Evolutionary conservation across 1,140 invertebrate species (phyloP), one percentile per base, ranked within the genome.

Genomic region (Formica exsecta): DNA sequence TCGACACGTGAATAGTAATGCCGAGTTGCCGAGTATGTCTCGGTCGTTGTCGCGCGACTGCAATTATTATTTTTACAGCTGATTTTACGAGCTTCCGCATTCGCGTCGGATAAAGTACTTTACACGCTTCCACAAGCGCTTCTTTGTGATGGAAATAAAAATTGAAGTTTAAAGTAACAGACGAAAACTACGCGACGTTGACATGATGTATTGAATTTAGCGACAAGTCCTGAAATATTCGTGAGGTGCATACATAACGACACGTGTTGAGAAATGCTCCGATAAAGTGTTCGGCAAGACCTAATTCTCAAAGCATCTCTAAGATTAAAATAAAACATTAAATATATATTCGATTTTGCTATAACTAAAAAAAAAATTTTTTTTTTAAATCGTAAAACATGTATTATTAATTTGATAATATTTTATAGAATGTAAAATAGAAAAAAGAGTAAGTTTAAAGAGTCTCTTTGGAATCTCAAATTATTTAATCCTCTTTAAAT

Each of bases 31-130:
- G 29, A 65, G 29, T 29, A 22, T 11, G 3, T 57, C 44, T 48
- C 51, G 9, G 11, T 29, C 25, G 3, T 3, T 5, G 32, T 54
- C 11, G 62, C 57, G 2, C 38, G 73, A 84, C 64, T 44, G 73
- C 75, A 79, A 89, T 92, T 89, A 81, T 91, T 90, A 92, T 91
- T 92, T 90, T 88, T 90, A 87, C 87, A 87, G 77, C 86, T 87
- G 90, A 88, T 90, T 51, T 51, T 65, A 80, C 64, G 16, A 57
- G 19, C 44, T 16, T 29, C 16, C 57, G 38, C 41, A 44, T 19
- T 77, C 25, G 19, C 61, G 36, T 64, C n/a, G 25, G 6, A 51
- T 79, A 79, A 79, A 79, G 44, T 51, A 13, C 2, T 79, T 66
- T 65, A 51, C 32, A 11, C 59, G 61, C 61, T 79, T 11, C 13